Base-by-base conservation (phyloP, 2,797 vertebrate species). In the Pseudochaenichthys georgianus region DNA sequence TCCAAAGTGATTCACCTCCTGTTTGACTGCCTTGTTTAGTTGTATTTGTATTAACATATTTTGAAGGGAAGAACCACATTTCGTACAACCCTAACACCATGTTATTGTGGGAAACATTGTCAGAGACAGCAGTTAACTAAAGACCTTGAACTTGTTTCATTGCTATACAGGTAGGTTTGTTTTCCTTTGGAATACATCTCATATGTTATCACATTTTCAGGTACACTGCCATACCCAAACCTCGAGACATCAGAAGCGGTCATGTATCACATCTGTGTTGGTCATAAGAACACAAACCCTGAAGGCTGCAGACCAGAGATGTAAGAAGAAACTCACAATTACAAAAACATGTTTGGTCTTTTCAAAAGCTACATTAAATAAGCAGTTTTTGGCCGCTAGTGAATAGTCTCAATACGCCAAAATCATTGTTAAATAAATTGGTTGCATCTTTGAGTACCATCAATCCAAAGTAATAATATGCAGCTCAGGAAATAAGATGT, bases 241-340 rank as follows among this genome's bases (percentile, higher is more conserved):
- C 78, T 95, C 73, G 89, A 91, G 61, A 89, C 87, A 0, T 94
- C 94, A 7, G 93, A 94, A 70, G 78, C 93, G 21, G 95, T 95
- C 67, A 84, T 94, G 15, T 93, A 92, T 70, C 88, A 93, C 75
- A 88, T 95, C 80, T 94, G 93, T 78, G 82, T 93, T 31, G 94
- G 95, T 55, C 83, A 88, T 31, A 94, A 89, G 72, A 95, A 95
- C 71, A 15, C 70, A 52, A 91, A 88, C 28, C 95, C 95, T 16
- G 89, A 90, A 0, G 85, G 89, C 76, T 95, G 95, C 87, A 88
- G 93, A 53, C 88, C 89, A 57, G 93, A 95, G 76, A 93, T 94
- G 95, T 95, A 53, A 94, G 94, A 80, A 15, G 23, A 28, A 48
- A 12, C 6, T n/a, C 13, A 5, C 28, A 28, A 28, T 28, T 28